A percentile compares a stretch with the other conserved stretches of the same genome.
Conservation (phyloP, 2,888 invertebrate genomes). For the Metalampra italica region DNA sequence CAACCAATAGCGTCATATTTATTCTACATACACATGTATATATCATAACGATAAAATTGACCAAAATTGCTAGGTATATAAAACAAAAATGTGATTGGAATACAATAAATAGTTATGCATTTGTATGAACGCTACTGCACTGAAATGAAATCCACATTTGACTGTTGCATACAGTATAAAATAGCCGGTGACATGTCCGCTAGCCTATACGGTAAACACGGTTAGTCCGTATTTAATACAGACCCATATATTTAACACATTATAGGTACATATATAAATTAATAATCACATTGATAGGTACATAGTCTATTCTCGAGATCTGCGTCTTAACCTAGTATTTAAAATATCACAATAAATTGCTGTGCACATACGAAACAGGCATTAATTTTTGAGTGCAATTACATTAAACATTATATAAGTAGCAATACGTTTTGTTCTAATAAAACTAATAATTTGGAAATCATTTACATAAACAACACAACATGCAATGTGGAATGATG, state of each 20-base stretch:
- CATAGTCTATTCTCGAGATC: slow-evolving; percentile 67
- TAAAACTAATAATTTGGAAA: slow-evolving; percentile 38
- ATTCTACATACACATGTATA: slow-evolving; percentile 56
- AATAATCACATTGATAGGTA: slow-evolving; percentile 69
- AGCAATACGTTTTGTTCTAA: slow-evolving; percentile 55
- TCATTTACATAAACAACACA: slow-evolving; percentile 18
- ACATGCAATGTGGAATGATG: slow-evolving; percentile 5
- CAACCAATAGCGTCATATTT: slow-evolving; percentile 50
- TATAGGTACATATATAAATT: slow-evolving; percentile 35
- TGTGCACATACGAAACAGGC: slow-evolving; percentile 79
- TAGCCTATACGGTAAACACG: slow-evolving; percentile 42
- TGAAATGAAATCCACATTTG: slow-evolving; percentile 20
- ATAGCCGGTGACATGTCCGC: slow-evolving; percentile 32
- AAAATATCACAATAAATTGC: slow-evolving; percentile 80
- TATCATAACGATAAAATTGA: slow-evolving; percentile 62
- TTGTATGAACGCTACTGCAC: slow-evolving; percentile 24
- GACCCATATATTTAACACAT: slow-evolving; percentile 41
- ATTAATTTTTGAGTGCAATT: slow-evolving; percentile 74
- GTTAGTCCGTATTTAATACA: slow-evolving; percentile 52
- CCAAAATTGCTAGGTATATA: slow-evolving; percentile 59
- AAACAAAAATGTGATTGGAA: slow-evolving; percentile 23
- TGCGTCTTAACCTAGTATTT: slow-evolving; percentile 73
- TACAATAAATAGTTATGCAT: slow-evolving; percentile 23
- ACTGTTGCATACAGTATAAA: slow-evolving; percentile 26
- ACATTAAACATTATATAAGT: slow-evolving; percentile 60